Conservation (phyloP, 2,888 invertebrate species). For the Nymphalis c-album region DNA sequence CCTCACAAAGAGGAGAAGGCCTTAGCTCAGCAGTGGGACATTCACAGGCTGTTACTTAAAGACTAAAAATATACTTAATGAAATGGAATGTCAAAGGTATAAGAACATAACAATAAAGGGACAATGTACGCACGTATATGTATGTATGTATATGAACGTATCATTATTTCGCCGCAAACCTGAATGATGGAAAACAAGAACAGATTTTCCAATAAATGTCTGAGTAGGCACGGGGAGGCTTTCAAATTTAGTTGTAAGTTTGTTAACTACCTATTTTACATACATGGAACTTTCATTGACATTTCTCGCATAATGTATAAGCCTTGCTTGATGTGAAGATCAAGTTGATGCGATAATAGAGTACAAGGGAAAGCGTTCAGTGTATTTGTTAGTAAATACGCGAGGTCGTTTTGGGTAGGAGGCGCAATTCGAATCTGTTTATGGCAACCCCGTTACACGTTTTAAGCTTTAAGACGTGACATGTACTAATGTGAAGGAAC, state of each 20-base stretch:
- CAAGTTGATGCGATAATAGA: constrained; percentile 67
- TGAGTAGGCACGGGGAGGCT: constrained; percentile 17
- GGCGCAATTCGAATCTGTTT: constrained; percentile 64
- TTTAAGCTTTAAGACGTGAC: constrained; percentile 62
- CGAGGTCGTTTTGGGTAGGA: constrained; percentile 29
- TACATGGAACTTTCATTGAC: constrained; percentile 27
- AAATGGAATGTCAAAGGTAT: too few species aligned
- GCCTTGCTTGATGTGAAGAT: constrained; percentile 37
- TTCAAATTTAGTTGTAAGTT: constrained; percentile 29
- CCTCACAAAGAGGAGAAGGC: too few species aligned
- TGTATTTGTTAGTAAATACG: constrained; percentile 51
- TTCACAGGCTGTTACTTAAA: too few species aligned
- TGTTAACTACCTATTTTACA: constrained; percentile 29
- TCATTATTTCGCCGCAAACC: neutral
- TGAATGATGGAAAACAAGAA: constrained; percentile 4
- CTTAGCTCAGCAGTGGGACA: too few species aligned
- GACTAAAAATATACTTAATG: too few species aligned
- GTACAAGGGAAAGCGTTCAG: constrained; percentile 74
- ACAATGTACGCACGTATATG: neutral
- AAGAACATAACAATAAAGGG: neutral
- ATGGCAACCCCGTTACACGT: constrained; percentile 55
- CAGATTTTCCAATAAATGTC: constrained; percentile 20
- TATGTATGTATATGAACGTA: neutral
- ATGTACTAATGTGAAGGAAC: constrained; percentile 1
- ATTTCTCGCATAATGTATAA: constrained; percentile 35